These are phyloP conservation scores for Hydropsyche betteni DNA, from an alignment of 2,888 invertebrate genomes.

Conservation along the genomic window DNA sequence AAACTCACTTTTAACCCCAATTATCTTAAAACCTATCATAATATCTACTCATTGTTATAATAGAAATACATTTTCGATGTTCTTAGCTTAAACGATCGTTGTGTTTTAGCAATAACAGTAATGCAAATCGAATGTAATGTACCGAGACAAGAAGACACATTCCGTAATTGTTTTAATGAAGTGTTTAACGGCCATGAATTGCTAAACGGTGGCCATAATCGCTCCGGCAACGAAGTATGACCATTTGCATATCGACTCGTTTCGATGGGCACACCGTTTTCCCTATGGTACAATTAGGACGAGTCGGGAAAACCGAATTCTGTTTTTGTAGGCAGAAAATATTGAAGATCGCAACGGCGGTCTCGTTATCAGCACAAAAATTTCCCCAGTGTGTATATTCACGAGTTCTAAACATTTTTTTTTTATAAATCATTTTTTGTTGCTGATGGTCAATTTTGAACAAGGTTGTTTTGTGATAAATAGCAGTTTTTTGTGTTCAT, in stretches of 20 bases:
- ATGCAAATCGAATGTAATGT: background rate
- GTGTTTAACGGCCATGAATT: conserved; percentile 22
- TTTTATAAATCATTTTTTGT: no score
- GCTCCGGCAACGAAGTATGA: conserved; percentile 7
- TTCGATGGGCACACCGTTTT: background rate
- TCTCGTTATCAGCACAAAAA: conserved; percentile 3
- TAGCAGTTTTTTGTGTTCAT: no score
- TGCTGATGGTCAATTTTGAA: no score
- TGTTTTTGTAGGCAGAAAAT: background rate
- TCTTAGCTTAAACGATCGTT: no score
- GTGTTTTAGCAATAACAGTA: no score
- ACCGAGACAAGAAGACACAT: background rate
- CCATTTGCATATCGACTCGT: conserved; percentile 28
- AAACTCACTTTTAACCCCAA: no score
- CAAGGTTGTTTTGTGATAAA: background rate
- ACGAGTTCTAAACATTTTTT: no score
- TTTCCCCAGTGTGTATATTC: conserved; percentile 23
- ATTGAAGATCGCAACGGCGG: background rate
- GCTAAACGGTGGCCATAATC: conserved; percentile 23
- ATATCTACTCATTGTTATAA: no score
- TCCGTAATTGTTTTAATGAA: conserved; percentile 15
- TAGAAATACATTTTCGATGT: no score
- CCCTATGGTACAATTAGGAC: conserved; percentile 7
- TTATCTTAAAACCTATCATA: no score
- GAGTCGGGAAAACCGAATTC: background rate